A percentile compares a stretch with the other conserved stretches of the same genome.
Evolutionary conservation across 30 jellyfish, hydroid and myxozoan species (phyloP).

Genomic region (Aurelia sp.): DNA sequence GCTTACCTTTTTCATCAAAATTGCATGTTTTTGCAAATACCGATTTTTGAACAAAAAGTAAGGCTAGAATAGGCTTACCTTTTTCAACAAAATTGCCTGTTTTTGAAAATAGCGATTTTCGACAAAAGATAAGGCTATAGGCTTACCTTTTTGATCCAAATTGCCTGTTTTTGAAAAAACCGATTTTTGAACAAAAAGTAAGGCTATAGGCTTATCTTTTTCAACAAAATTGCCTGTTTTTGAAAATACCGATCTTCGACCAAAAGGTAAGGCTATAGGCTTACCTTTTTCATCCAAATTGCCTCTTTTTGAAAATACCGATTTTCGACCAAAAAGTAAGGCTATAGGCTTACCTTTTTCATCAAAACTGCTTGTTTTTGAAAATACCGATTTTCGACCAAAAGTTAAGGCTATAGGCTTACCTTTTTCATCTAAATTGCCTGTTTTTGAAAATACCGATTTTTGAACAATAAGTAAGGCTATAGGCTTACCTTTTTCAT

Average conservation of each 20-base stretch:
- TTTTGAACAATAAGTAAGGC: too few species aligned
- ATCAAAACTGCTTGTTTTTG: neutral
- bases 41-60: neutral
- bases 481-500: too few species aligned
- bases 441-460: neutral
- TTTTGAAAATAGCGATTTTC: neutral
- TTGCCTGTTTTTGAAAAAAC: neutral
- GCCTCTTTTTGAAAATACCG: neutral
- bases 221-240: too few species aligned
- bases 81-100: neutral
- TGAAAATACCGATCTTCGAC: too few species aligned
- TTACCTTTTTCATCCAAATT: neutral
- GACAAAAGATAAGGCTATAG: neutral
- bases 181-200: too few species aligned
- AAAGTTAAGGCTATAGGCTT: neutral
- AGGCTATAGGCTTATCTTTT: too few species aligned
- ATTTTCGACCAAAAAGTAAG: neutral
- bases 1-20: neutral
- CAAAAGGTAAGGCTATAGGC: too few species aligned
- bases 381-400: neutral
- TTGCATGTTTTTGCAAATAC: neutral
- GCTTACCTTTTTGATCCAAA: neutral
- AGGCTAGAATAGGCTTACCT: neutral
- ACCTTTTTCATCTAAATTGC: neutral
- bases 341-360: neutral